Base-by-base conservation (phyloP, 2,888 invertebrate genomes). In the Rotaria macrura region DNA sequence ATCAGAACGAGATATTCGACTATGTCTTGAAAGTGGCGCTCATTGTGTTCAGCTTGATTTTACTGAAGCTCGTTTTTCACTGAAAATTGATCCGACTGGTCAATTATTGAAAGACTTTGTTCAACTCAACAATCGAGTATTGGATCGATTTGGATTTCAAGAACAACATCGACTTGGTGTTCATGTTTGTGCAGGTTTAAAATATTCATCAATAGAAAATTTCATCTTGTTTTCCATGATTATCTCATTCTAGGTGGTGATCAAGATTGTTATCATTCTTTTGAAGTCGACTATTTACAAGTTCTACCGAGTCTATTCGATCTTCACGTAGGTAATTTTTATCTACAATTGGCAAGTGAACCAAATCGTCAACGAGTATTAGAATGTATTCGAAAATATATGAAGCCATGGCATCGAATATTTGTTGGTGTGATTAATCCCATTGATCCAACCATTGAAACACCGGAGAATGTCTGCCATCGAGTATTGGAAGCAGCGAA, bases 81-180 rank as follows among this genome's bases (percentile, higher is more conserved):
- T 79, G 0, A 79, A 79, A 43, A 12, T 79, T 25, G 79, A 79
- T 79, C 40, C 79, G n/a, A n/a, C 43, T 43, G 79, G 79, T 12
- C 79, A 79, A 79, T 79, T 79, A 79, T 79, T 79, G n/a, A 0
- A 10, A 9, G 79, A 79, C 14, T 79, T 79, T 79, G 43, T 79
- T 40, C 43, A 40, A 40, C 2, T 79, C 0, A 79, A 79, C n/a
- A 79, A 79, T 79, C 79, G 12, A 79, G 79, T 79, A 38, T 43
- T 79, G 23, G 79, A 79, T 79, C 79, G 79, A n/a, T 79, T 79
- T 43, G n/a, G 14, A 17, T 43, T 43, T 43, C 43, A 25, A 0
- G 43, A 79, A 79, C 79, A 79, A 79, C 40, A 43, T n/a, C 40
- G 43, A 43, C 40, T 79, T 79, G 79, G 79, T 79, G 79, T 79